Evolutionary conservation across 23 tunicate genomes (phyloP).

Genomic region (Halocynthia aurantium): DNA sequence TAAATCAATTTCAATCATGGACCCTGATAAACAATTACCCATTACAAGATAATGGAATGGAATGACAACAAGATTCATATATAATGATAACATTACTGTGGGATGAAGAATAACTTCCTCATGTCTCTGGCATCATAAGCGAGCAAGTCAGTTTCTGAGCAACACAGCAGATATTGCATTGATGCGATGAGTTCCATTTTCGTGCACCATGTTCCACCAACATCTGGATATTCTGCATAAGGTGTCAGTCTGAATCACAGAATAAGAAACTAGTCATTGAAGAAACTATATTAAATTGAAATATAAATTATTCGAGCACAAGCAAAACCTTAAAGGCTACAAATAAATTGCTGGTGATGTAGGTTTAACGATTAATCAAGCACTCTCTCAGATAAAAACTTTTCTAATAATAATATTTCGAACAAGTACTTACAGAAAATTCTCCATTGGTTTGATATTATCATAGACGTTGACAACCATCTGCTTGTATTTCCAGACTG

Average conservation of each 20-base stretch:
- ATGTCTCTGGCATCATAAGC: conserved; percentile 37
- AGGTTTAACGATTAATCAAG: no score
- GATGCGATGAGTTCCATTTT: conserved; percentile 32
- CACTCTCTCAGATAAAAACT: no score
- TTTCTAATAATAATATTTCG: neutral
- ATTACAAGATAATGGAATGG: no score
- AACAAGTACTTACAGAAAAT: conserved; percentile 39
- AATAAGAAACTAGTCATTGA: neutral
- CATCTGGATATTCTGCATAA: conserved; percentile 9
- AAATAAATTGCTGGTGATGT: neutral
- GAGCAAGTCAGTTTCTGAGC: conserved; percentile 42
- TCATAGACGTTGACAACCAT: conserved; percentile 22
- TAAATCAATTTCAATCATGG: no score
- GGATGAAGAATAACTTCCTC: conserved; percentile 36
- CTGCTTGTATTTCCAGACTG: conserved; percentile 60
- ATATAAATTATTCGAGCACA: neutral
- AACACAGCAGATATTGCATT: conserved; percentile 36
- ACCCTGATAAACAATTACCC: no score
- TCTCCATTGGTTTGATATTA: conserved; percentile 53
- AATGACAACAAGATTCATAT: no score
- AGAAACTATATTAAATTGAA: neutral
- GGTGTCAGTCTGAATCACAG: conserved; percentile 30
- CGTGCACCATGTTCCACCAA: conserved; percentile 70
- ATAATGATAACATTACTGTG: conserved; percentile 15
- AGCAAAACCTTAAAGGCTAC: neutral